Evolutionary conservation across 2,888 invertebrate species (phyloP), one percentile per base, ranked within the genome.

Genomic region (Dusona sp.): DNA sequence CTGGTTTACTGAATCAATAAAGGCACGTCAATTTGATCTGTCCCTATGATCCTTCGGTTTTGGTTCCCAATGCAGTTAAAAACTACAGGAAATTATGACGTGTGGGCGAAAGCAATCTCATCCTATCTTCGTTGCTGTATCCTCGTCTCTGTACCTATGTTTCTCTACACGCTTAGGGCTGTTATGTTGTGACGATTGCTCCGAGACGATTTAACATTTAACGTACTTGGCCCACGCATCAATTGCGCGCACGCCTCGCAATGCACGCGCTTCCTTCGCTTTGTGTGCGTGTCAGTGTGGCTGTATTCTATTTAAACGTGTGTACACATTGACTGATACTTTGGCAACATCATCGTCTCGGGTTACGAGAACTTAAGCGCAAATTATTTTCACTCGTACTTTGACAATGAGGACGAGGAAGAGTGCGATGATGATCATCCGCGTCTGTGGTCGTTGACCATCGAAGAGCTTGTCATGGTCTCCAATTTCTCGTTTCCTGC

Each of bases 201-300:
- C 64, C 65, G 85, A 86, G 87, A 89, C 92, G 90, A 92, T 91
- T 91, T 90, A 90, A 90, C 90, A 89, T 90, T 91, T 90, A 90
- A 91, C 89, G 87, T 89, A 83, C 85, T 86, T 79, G 90, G 91
- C 92, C 91, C 90, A 92, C 92, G 89, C 91, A 89, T 83, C 89
- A 85, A 85, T 85, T 85, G 85, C 85, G 79, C 82, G 78, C 79
- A 79, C 79, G 82, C 74, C 82, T 85, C 54, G 79, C 85, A 83
- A 79, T 85, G 81, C 85, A 68, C 78, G 67, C 82, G 73, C 74
- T 48, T 42, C 38, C 42, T 79, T 57, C 79, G 61, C 64, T 51
- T 11, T 11, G 73, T 33, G 64, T 74, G 36, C 45, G 22, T 48
- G 73, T 67, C 48, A 19, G 38, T 42, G 16, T 61, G 4, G 29